Conservation (phyloP, 2,797 vertebrate species). For the Aphelocoma californica region DNA sequence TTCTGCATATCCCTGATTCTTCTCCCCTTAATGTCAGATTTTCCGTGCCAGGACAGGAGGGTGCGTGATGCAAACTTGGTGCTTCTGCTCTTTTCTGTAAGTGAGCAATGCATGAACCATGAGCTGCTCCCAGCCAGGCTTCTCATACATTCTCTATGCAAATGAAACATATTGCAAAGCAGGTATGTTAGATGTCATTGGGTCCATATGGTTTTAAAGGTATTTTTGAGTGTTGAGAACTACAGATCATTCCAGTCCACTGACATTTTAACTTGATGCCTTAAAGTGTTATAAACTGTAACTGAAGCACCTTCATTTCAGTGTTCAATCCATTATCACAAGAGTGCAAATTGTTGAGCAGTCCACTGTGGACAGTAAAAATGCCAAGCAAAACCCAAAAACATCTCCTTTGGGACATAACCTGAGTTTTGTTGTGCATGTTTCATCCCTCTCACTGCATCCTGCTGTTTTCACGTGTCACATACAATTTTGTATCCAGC, state of each 20-base stretch:
- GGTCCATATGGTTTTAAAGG: not conserved
- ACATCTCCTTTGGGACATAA: not conserved
- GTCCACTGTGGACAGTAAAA: not conserved
- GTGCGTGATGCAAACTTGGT: not conserved
- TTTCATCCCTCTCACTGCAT: not conserved
- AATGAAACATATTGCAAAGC: slow-evolving; percentile 24
- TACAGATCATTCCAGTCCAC: not conserved
- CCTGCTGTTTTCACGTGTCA: not conserved
- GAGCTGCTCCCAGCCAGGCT: not conserved
- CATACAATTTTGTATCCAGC: not conserved
- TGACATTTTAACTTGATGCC: not conserved
- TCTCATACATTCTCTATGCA: not conserved
- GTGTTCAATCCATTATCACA: not conserved
- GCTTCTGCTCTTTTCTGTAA: not conserved
- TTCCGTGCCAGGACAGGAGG: not conserved
- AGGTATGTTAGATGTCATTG: not conserved
- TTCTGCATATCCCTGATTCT: not conserved
- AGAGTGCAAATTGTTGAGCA: not conserved
- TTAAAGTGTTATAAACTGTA: not conserved
- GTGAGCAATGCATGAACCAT: not conserved
- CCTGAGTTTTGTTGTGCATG: not conserved
- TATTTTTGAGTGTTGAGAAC: not conserved
- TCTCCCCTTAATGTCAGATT: not conserved
- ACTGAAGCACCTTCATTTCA: not conserved
- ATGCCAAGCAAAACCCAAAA: not conserved